Percentiles rank a stretch among this genome's conserved stretches.
Evolutionary conservation across 2,113 vertebrate genomes (phyloP).

Genomic region (Gasterosteus aculeatus): DNA sequence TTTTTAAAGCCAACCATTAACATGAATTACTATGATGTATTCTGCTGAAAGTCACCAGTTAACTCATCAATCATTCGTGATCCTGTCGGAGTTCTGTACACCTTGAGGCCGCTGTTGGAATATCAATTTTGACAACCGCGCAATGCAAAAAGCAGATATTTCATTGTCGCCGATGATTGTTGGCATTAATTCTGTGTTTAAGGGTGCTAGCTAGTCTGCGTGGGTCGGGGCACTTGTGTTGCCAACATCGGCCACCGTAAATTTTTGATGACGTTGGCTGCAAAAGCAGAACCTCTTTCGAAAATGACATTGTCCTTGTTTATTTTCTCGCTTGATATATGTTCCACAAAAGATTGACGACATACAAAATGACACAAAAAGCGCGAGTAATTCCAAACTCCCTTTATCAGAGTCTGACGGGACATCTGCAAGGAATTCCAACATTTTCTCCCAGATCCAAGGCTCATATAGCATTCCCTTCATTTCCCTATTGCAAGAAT

Average conservation of each 20-base stretch:
- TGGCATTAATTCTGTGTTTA: neutral
- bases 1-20: neutral
- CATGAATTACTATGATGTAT: neutral
- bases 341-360: neutral
- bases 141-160: too few species aligned
- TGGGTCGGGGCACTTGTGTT: neutral
- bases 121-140: neutral
- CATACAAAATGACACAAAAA: neutral
- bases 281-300: neutral
- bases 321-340: neutral
- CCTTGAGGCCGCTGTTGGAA: neutral
- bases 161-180: too few species aligned
- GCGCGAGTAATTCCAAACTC: neutral
- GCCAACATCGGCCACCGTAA: neutral
- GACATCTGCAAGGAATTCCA: neutral
- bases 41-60: neutral
- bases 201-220: neutral
- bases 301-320: neutral
- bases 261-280: neutral
- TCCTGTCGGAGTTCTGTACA: neutral
- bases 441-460: neutral
- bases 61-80: neutral
- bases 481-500: conserved; percentile 15
- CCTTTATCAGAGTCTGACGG: neutral
- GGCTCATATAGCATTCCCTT: conserved; percentile 13